Base-by-base conservation (phyloP, 35 echinoderm and acorn worm species). In the Holothuria glaberrima region DNA sequence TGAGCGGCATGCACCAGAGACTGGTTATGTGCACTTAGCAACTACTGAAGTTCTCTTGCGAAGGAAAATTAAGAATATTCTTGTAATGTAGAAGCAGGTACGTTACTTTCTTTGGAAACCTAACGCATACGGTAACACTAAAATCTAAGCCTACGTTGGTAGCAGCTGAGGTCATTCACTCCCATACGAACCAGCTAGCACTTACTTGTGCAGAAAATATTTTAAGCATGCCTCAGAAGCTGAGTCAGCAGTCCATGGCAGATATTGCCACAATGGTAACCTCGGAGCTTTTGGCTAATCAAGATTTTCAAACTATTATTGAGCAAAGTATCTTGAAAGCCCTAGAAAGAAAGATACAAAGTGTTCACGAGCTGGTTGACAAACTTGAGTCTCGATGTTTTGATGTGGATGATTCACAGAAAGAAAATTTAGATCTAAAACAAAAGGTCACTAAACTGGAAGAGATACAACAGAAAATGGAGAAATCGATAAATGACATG, bases 171-270 rank as follows among this genome's bases (percentile, higher is more conserved):
- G 58, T 61, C 58, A 14, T n/a, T 61, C 58, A 0, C 58, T 61
- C n/a, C 58, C n/a, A n/a, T 61, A 61, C 58, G 58, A 61, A 61
- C 16, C 58, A 14, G n/a, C 16, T n/a, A 61, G 16, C n/a, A 61
- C 58, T 18, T 18, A 61, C 58, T 18, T 61, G 16, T 14, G 16
- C 16, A 18, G 58, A 61, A 61, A 61, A 61, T 61, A 61, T 61
- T 61, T 61, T n/a, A 61, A 61, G 58, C 58, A 61, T 61, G 58
- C 58, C n/a, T n/a, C n/a, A n/a, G n/a, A n/a, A n/a, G n/a, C n/a
- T n/a, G n/a, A n/a, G n/a, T n/a, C n/a, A n/a, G 69, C 69, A 80
- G 32, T 22, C 76, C 44, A 80, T 80, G 41, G 76, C 76, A n/a
- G 76, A 80, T 22, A 26, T 80, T 80, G 76, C 76, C 3, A 22